Conservation (phyloP, 2,888 invertebrate genomes). For the Epinotia brunnichana region DNA sequence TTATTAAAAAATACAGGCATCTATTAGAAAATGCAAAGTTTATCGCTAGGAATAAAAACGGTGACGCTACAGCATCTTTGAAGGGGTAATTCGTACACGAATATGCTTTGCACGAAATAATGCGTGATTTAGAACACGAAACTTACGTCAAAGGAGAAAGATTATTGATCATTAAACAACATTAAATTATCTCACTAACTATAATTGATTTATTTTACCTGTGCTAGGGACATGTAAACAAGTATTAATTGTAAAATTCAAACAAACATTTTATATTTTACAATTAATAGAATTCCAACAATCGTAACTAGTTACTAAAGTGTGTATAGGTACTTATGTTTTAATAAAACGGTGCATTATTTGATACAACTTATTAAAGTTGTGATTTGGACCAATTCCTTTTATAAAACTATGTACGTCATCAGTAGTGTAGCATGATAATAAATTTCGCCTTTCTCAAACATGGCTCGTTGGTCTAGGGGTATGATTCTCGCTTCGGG, state of each 20-base stretch:
- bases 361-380: constrained; percentile 16
- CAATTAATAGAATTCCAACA: too few species aligned
- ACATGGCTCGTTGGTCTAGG: constrained; percentile 65
- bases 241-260: too few species aligned
- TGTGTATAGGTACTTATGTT: too few species aligned
- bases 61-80: constrained; percentile 8
- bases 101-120: constrained; percentile 13
- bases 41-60: constrained; percentile 17
- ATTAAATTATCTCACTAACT: neutral
- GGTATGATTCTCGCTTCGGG: constrained; percentile 68
- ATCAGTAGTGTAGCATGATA: constrained; percentile 28
- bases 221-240: neutral
- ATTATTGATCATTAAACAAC: neutral
- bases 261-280: too few species aligned
- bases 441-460: constrained; percentile 50
- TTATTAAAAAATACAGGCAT: constrained; percentile 42
- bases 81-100: constrained; percentile 5
- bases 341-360: neutral
- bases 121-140: neutral
- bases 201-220: neutral
- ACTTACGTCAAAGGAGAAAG: neutral
- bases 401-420: constrained; percentile 48
- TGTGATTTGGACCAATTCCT: constrained; percentile 1
- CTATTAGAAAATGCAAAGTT: constrained; percentile 33
- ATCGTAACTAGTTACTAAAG: too few species aligned